phyloP scores from a whole-genome alignment of 2,888 invertebrate genomes.

The Hoplodrina blanda region DNA sequence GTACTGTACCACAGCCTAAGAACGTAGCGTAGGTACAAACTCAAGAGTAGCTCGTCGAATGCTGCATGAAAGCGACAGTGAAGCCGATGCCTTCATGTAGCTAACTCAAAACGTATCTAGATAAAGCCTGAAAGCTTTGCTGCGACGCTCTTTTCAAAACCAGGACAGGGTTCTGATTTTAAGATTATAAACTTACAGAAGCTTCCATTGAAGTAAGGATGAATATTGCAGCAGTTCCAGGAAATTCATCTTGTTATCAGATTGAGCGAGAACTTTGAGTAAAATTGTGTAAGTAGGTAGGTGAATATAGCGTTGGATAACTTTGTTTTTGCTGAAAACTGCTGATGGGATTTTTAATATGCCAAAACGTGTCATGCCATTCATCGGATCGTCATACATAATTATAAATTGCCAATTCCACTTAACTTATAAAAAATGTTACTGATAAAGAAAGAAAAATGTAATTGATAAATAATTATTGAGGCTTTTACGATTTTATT shows the following conservation, averaged over 20 bases:
- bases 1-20: slow-evolving; percentile 40
- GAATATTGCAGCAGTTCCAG: slow-evolving; percentile 2
- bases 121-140: slow-evolving; percentile 30
- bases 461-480: neutral
- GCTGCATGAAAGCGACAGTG: slow-evolving; percentile 57
- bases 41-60: slow-evolving; percentile 35
- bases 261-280: neutral
- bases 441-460: neutral
- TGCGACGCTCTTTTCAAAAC: slow-evolving; percentile 25
- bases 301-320: neutral
- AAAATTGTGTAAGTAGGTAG: neutral
- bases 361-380: slow-evolving; percentile 5
- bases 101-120: slow-evolving; percentile 26
- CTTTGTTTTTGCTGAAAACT: slow-evolving; percentile 4
- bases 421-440: neutral
- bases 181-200: neutral
- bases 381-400: slow-evolving; percentile 1
- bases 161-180: neutral
- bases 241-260: slow-evolving; percentile 6
- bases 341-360: neutral
- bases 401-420: slow-evolving; percentile 17
- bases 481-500: slow-evolving; percentile 8
- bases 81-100: slow-evolving; percentile 21
- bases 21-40: slow-evolving; percentile 1
- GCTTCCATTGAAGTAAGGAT: neutral